phyloP scores from a whole-genome alignment of 1,140 invertebrate species.

The Liolophura sinensis region DNA sequence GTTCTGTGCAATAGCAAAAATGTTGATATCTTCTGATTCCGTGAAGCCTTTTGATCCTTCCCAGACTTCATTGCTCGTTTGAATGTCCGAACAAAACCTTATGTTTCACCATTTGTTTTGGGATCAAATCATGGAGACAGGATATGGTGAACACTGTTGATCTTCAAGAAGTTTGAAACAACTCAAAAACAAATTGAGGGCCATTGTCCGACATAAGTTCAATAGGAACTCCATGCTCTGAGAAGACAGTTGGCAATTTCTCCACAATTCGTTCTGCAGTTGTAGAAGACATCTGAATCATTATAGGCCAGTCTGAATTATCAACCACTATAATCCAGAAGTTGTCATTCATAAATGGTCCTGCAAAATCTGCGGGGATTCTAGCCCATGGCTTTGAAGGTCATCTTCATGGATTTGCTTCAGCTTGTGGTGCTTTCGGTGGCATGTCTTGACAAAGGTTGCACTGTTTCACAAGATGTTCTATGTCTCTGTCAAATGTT shows the following conservation, averaged over 20 bases:
- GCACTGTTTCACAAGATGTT: constrained; percentile 54
- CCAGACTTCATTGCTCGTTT: too few species aligned
- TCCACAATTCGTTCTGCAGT: constrained; percentile 25
- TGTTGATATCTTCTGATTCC: too few species aligned
- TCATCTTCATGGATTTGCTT: constrained; percentile 46
- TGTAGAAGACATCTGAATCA: constrained; percentile 19
- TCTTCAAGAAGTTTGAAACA: too few species aligned
- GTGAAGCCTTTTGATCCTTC: too few species aligned
- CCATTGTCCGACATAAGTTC: constrained; percentile 59
- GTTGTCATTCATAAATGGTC: constrained; percentile 48
- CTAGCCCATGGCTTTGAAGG: constrained; percentile 38
- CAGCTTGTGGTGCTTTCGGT: constrained; percentile 24
- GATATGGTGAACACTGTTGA: too few species aligned
- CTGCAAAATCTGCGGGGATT: constrained; percentile 57
- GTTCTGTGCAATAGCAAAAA: too few species aligned
- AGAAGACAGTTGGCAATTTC: constrained; percentile 45
- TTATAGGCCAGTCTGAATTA: constrained; percentile 62
- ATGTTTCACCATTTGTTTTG: too few species aligned
- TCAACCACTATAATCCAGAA: constrained; percentile 60
- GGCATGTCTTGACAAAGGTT: constrained; percentile 46
- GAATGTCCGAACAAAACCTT: too few species aligned
- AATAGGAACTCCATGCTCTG: constrained; percentile 51
- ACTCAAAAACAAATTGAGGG: constrained; percentile 57
- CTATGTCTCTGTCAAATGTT: constrained; percentile 57
- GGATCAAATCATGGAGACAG: too few species aligned